Percentiles rank a stretch among this genome's conserved stretches.
Evolutionary conservation across 2,888 invertebrate species (phyloP).

Genomic region (Germaria angustata): DNA sequence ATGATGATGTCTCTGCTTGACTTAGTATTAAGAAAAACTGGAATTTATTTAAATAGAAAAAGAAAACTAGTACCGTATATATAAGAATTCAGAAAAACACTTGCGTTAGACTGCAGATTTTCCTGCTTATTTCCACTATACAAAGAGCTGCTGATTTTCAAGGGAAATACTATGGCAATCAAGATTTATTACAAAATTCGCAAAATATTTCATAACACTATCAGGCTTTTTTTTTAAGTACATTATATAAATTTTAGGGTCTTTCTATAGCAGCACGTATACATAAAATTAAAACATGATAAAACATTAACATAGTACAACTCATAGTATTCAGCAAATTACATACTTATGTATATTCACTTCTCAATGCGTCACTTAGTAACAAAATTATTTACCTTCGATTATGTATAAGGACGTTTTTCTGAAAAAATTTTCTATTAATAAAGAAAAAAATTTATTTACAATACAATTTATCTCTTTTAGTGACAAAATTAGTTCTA

Average conservation of each 20-base stretch:
- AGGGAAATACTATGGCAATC: background rate
- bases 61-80: background rate
- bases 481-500: no score
- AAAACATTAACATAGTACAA: background rate
- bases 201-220: conserved; percentile 1
- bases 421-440: no score
- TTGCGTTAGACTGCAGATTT: no score
- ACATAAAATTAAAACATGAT: background rate
- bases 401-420: no score
- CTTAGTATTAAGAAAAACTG: background rate
- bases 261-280: background rate
- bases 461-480: no score
- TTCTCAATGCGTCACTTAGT: conserved; percentile 52
- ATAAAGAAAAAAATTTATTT: no score
- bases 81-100: background rate
- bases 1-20: conserved; percentile 26
- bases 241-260: conserved; percentile 57
- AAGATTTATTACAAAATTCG: background rate
- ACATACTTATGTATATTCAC: background rate
- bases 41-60: background rate
- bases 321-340: conserved; percentile 10
- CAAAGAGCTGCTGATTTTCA: background rate
- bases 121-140: background rate
- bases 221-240: conserved; percentile 3
- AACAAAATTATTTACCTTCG: conserved; percentile 13